Base-by-base conservation (phyloP, 2,888 invertebrate species). In the Dasysyrphus tricinctus region DNA sequence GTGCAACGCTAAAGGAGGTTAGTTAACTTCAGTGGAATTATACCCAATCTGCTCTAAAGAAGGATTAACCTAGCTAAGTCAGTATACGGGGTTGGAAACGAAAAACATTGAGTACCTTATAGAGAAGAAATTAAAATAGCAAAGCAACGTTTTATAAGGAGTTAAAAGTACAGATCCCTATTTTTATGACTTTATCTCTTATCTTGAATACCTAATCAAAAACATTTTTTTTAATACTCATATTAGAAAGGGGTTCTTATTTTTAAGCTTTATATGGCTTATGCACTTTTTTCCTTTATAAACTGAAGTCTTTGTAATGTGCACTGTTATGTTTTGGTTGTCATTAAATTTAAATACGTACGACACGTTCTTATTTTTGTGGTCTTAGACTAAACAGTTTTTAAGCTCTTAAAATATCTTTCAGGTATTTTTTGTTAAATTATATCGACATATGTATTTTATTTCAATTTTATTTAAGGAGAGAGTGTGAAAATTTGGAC, bases 21-120 rank as follows among this genome's bases (percentile, higher is more conserved):
- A 57, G 56, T n/a, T 56, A n/a, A n/a, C 42, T n/a, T 11, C 8
- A 57, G n/a, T n/a, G n/a, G 32, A 56, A 34, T 57, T 57, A 16
- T 57, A 34, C 34, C 34, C 11, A 57, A 34, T 32, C n/a, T 11
- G 34, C n/a, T 34, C 14, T 34, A 11, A 34, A 34, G 16, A 9
- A 57, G 34, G 56, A 57, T 57, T 34, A 57, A 34, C 56, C 16
- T 0, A 16, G n/a, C 9, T 9, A 34, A 16, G 32, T n/a, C 9
- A 32, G 1, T 12, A 54, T 5, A 54, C 3, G 12, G 24, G 51
- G 8, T 9, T 32, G 2, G 6, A 54, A 7, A 3, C 0, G 3
- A 44, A 44, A n/a, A n/a, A 44, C 7, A 44, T 2, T 2, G 7
- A 44, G 6, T 7, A 44, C 2, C 3, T 5, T 24, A 24, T 49